Evolutionary conservation across 2,113 vertebrate genomes (phyloP).

Genomic region (Synchiropus splendidus): DNA sequence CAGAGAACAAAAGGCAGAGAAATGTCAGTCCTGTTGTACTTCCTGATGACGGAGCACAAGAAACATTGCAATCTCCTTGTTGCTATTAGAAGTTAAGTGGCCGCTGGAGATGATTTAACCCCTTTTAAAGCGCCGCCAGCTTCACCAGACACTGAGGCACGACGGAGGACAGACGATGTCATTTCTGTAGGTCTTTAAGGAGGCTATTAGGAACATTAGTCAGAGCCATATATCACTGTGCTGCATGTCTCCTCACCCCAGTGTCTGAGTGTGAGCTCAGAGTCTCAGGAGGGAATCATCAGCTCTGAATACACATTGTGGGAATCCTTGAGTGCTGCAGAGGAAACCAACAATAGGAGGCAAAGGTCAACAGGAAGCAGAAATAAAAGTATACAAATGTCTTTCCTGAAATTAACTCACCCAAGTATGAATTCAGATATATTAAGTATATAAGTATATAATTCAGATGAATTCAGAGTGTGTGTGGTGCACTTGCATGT

Average conservation of each 20-base stretch:
- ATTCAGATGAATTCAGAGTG: no score
- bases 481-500: slow-evolving; percentile 9
- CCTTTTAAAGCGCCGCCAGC: slow-evolving; percentile 19
- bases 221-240: slow-evolving; percentile 13
- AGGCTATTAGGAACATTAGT: slow-evolving; percentile 32
- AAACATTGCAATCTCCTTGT: slow-evolving; percentile 5
- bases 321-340: no score
- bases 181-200: slow-evolving; percentile 22
- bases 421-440: no score
- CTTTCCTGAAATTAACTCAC: no score
- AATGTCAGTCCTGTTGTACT: slow-evolving; percentile 12
- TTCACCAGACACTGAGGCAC: slow-evolving; percentile 21
- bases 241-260: slow-evolving; percentile 9
- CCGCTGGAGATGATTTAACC: slow-evolving; percentile 14
- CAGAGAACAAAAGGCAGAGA: no score
- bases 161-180: slow-evolving; percentile 14
- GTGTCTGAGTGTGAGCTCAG: slow-evolving; percentile 7
- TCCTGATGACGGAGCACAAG: slow-evolving; percentile 8
- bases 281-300: no score
- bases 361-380: no score
- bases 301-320: no score
- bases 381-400: no score
- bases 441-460: no score
- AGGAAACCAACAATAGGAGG: no score
- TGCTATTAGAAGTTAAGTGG: slow-evolving; percentile 13